Evolutionary conservation across 2,113 vertebrate species (phyloP).

Genomic region (Apodemus speciosus): DNA sequence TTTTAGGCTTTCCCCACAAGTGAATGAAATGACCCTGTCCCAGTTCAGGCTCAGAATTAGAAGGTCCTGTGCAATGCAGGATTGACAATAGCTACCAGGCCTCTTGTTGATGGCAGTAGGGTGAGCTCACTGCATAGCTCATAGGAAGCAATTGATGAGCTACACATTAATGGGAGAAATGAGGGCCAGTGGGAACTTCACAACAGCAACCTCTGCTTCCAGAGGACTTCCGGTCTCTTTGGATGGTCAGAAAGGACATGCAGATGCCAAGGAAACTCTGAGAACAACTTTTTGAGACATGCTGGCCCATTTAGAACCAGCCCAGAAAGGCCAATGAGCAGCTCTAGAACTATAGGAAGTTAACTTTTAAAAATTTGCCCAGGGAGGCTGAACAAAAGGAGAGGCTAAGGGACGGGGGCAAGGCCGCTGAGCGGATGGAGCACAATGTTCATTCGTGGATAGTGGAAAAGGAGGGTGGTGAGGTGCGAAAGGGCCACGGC

Average conservation of each 20-base stretch:
- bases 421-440: neutral
- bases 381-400: neutral
- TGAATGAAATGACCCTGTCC: neutral
- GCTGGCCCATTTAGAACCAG: neutral
- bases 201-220: neutral
- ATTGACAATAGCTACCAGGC: neutral
- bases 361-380: neutral
- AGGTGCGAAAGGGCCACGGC: neutral
- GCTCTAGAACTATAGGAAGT: constrained; percentile 9
- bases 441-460: constrained; percentile 20
- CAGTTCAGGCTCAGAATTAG: neutral
- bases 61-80: neutral
- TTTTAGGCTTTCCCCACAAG: neutral
- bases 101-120: neutral
- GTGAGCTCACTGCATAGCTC: neutral
- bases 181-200: neutral
- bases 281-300: constrained; percentile 24
- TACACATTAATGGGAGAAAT: neutral
- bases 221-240: neutral
- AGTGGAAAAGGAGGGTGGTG: neutral
- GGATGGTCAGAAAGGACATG: neutral
- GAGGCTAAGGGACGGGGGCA: neutral
- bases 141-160: neutral
- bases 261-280: neutral
- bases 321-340: constrained; percentile 17